These are phyloP conservation scores for Nomada ferruginata DNA, from an alignment of 2,888 invertebrate species.

Conservation along the genomic window DNA sequence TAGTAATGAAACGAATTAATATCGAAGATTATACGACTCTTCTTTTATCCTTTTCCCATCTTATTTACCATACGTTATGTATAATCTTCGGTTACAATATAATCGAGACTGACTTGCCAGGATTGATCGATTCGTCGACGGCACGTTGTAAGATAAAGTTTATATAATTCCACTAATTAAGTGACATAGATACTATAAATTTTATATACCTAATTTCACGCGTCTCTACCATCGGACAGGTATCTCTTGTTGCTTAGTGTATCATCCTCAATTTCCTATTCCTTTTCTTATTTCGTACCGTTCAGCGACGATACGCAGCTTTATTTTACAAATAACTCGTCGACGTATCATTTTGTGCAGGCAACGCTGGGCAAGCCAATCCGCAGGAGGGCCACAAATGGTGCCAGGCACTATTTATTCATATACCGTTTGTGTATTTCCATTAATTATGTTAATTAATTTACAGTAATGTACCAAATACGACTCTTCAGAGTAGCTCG, in stretches of 20 bases:
- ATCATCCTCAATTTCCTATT: background rate
- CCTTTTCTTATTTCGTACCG: conserved; percentile 24
- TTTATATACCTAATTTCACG: background rate
- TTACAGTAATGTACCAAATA: conserved; percentile 72
- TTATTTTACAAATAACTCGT: background rate
- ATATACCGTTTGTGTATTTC: conserved; percentile 81
- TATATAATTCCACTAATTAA: conserved; percentile 3
- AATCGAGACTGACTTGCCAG: conserved; percentile 64
- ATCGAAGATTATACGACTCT: conserved; percentile 59
- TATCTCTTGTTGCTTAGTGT: background rate
- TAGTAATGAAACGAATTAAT: conserved; percentile 69
- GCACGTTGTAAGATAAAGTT: conserved; percentile 13
- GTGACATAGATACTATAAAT: background rate
- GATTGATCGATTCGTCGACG: conserved; percentile 34
- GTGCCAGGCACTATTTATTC: conserved; percentile 84
- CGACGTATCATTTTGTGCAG: conserved; percentile 49
- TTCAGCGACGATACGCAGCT: background rate
- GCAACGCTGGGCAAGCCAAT: conserved; percentile 67
- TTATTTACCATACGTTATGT: conserved; percentile 30
- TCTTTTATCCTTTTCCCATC: conserved; percentile 19
- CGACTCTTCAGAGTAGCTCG: conserved; percentile 75
- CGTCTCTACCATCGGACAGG: background rate
- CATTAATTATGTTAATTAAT: conserved; percentile 71
- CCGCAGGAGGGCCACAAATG: conserved; percentile 83
- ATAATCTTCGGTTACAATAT: conserved; percentile 62